Conservation (phyloP, 2,888 invertebrate genomes). For the Aleiodes testaceus region DNA sequence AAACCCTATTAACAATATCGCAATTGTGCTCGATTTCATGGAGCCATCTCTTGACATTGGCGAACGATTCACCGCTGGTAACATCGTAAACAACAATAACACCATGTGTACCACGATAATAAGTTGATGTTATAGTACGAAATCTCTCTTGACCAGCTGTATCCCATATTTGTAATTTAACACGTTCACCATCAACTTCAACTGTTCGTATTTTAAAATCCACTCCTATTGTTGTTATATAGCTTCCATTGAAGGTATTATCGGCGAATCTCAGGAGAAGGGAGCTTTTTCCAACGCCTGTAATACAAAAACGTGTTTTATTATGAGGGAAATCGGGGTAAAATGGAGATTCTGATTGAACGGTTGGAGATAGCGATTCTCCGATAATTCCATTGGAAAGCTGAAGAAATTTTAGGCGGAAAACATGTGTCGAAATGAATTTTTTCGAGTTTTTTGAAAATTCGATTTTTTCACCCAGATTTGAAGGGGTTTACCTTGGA, state of each 20-base stretch:
- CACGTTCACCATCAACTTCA: slow-evolving; percentile 90
- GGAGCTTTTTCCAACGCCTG: slow-evolving; percentile 99
- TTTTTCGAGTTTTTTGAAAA: too few species aligned
- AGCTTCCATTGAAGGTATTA: slow-evolving; percentile 97
- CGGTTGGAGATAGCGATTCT: too few species aligned
- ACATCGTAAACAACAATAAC: slow-evolving; percentile 99
- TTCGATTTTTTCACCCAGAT: too few species aligned
- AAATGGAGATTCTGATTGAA: too few species aligned
- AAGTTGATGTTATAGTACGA: slow-evolving; percentile 98
- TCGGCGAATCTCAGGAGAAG: slow-evolving; percentile 96
- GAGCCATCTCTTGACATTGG: slow-evolving; percentile 99
- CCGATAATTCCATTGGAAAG: too few species aligned
- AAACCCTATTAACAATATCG: slow-evolving; percentile 98
- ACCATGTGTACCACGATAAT: slow-evolving; percentile 99
- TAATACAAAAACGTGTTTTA: slow-evolving; percentile 37
- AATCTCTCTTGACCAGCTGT: slow-evolving; percentile 98
- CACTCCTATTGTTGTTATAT: slow-evolving; percentile 99
- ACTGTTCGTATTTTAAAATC: slow-evolving; percentile 99
- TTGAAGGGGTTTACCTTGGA: too few species aligned
- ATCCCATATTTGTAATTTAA: slow-evolving; percentile 98
- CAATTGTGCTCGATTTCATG: slow-evolving; percentile 99
- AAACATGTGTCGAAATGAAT: too few species aligned
- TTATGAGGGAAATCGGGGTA: too few species aligned
- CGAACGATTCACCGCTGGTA: slow-evolving; percentile 98
- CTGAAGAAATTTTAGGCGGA: too few species aligned